Conservation (phyloP, 2,888 invertebrate genomes). For the Geophilus truncorum region DNA sequence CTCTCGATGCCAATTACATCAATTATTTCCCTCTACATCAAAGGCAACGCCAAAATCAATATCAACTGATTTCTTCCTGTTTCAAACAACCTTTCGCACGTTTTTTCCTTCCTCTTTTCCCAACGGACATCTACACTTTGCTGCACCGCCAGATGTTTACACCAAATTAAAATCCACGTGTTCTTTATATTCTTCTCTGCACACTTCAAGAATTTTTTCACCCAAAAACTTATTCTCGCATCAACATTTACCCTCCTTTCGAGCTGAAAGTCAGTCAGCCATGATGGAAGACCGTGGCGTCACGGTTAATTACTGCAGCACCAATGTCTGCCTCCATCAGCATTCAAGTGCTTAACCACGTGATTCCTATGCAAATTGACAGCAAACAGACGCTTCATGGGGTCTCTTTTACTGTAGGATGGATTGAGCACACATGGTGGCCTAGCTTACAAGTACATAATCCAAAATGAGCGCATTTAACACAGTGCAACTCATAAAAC, state of each 20-base stretch:
- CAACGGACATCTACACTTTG: neutral
- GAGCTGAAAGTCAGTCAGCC: neutral
- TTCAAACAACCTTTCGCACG: neutral
- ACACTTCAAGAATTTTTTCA: too few species aligned
- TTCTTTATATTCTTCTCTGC: neutral
- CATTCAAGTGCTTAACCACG: constrained; percentile 1
- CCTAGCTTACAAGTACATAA: neutral
- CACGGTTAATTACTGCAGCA: constrained; percentile 27
- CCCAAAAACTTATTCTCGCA: too few species aligned
- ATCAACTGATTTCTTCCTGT: neutral
- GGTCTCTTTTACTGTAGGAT: neutral
- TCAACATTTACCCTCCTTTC: neutral
- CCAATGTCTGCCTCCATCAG: constrained; percentile 19
- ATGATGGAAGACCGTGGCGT: constrained; percentile 10
- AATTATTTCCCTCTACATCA: constrained; percentile 18
- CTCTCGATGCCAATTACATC: neutral
- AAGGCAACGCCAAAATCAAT: constrained; percentile 18
- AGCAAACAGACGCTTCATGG: neutral
- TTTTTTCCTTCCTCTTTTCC: constrained; percentile 10
- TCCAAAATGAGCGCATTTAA: constrained; percentile 8
- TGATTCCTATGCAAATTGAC: constrained; percentile 15
- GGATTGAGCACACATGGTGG: constrained; percentile 8
- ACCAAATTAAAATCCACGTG: neutral
- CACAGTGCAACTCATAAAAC: neutral
- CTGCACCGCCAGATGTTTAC: neutral